Conservation (phyloP, 2,797 vertebrate genomes). For the Setipinna tenuifilis region DNA sequence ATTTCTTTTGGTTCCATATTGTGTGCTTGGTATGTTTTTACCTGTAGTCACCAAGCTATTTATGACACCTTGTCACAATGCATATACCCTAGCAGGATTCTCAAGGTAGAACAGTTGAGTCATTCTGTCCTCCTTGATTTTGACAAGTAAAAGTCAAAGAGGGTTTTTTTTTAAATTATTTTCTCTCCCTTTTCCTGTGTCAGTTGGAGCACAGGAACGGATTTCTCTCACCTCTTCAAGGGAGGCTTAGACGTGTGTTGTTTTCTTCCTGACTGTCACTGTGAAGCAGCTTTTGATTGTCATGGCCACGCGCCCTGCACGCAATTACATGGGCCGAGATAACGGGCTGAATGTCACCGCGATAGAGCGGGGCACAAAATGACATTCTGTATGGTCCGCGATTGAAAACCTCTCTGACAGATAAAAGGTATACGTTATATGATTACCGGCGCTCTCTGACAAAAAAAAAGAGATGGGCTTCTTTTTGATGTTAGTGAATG, state of each 20-base stretch:
- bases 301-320: not conserved
- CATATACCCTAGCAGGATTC: not conserved
- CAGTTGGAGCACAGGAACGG: not conserved
- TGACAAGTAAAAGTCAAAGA: too few species aligned
- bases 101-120: not conserved
- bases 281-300: conserved; percentile 16
- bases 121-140: not conserved
- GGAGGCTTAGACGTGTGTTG: not conserved
- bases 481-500: not conserved
- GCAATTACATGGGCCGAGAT: not conserved
- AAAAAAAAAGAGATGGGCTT: not conserved
- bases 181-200: conserved; percentile 14
- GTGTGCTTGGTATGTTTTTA: not conserved
- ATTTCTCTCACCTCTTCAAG: not conserved
- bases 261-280: not conserved
- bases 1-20: not conserved
- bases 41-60: too few species aligned
- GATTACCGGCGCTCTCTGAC: not conserved
- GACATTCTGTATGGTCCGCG: not conserved
- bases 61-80: not conserved
- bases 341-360: conserved; percentile 1
- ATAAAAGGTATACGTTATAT: not conserved
- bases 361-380: not conserved
- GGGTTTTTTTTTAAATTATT: not conserved
- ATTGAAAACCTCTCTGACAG: not conserved